phyloP scores from a whole-genome alignment of 2,113 vertebrate species.

The Syrrhaptes paradoxus region DNA sequence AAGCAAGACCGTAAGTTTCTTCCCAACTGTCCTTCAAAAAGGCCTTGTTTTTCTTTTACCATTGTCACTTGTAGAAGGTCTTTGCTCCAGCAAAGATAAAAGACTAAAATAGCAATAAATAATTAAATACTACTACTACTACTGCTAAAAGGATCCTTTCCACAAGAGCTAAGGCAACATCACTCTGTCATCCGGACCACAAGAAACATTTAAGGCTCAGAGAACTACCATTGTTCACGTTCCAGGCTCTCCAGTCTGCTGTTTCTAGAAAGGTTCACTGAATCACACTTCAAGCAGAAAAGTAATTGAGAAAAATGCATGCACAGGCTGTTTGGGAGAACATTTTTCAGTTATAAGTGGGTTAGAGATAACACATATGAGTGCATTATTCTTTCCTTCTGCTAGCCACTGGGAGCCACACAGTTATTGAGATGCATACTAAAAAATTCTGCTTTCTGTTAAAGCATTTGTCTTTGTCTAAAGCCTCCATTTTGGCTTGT shows the following conservation, averaged over 20 bases:
- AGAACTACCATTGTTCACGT: not conserved
- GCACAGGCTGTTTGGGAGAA: not conserved
- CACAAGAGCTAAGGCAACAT: not conserved
- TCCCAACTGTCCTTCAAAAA: not conserved
- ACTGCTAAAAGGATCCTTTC: not conserved
- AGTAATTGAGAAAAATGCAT: not conserved
- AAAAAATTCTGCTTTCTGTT: not conserved
- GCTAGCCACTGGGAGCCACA: not conserved
- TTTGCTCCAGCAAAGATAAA: not conserved
- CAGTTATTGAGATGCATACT: not conserved
- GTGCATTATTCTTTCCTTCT: not conserved
- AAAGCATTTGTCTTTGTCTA: not conserved
- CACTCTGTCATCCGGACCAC: not conserved
- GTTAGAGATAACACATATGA: not conserved
- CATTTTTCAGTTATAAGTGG: not conserved
- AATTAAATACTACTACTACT: not conserved
- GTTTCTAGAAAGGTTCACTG: not conserved
- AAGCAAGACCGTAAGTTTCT: not conserved
- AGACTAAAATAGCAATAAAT: not conserved
- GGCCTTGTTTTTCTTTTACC: not conserved
- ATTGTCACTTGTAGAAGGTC: not conserved
- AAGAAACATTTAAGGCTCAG: not conserved
- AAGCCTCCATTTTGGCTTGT: not conserved
- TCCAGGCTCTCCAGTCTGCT: not conserved
- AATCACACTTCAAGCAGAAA: not conserved